Base-by-base conservation (phyloP, 2,113 vertebrate species). In the Tylochromis polylepis region DNA sequence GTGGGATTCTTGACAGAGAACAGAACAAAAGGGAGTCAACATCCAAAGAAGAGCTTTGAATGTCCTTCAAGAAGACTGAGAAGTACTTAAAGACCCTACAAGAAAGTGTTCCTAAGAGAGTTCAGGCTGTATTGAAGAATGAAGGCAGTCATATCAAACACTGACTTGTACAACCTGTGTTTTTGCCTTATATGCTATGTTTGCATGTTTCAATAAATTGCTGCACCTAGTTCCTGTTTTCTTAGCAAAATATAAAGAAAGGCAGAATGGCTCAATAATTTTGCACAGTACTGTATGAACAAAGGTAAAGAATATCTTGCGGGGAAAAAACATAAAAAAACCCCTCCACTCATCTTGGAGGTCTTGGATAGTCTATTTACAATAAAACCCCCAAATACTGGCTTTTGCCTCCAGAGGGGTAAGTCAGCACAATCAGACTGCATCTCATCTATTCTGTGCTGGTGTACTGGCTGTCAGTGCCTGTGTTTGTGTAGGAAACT, bases 281-380 rank as follows among this genome's bases (percentile, higher is more conserved):
- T 75, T 3, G 41, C 43, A 75, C 24, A 29, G 24, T 18, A 49
- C 15, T 75, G 24, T 29, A 75, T 75, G 9, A 49, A 29, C 70
- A 75, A 49, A 29, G 43, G 24, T 24, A 75, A 75, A 75, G 15
- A 49, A 49, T 75, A 75, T 6, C 22, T 11, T 24, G 8, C 1
- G 12, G 43, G 5, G 14, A 38, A 1, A 14, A n/a, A 38, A 2
- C 0, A 6, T 11, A 34, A 36, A 6, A 4, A 10, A 0, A 5
- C 3, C 38, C 7, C 41, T 43, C 22, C 38, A 11, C 41, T 43
- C 22, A 18, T 46, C 67, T 72, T 72, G 67, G 38, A 18, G 67
- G 38, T 46, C 67, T 72, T 46, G 2, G 15, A 49, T 49, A 49
- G n/a, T 16, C 8, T 70, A 24, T 70, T 70, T 70, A 70, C 22